Evolutionary conservation across 2,113 vertebrate species (phyloP).

Genomic region (Polypterus senegalus): DNA sequence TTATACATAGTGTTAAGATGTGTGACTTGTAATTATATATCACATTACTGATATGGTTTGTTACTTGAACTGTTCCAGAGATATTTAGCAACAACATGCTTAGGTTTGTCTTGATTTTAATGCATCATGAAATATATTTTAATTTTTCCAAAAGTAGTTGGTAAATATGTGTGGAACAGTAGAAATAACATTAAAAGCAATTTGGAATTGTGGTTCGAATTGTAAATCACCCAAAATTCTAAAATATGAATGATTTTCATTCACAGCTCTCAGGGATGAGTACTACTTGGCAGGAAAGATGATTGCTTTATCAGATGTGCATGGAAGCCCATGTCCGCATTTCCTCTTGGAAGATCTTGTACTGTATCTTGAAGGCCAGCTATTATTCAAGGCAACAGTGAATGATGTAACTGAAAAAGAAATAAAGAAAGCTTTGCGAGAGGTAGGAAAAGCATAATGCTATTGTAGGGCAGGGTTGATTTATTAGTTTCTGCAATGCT

Average conservation of each 20-base stretch:
- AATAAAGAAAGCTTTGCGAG: constrained; percentile 12
- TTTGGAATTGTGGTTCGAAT: not conserved
- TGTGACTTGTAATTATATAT: not conserved
- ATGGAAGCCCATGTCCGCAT: constrained; percentile 15
- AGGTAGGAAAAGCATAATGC: no score
- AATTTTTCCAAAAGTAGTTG: no score
- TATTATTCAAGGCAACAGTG: constrained; percentile 9
- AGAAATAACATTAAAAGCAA: not conserved
- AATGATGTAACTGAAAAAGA: constrained; percentile 14
- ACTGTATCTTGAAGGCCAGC: constrained; percentile 13
- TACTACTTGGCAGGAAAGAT: constrained; percentile 21
- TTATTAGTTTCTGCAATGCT: no score
- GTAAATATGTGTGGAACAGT: no score
- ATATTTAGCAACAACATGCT: no score
- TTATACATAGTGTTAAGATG: not conserved
- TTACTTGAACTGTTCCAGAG: not conserved
- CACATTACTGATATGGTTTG: not conserved
- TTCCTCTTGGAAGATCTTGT: constrained; percentile 12
- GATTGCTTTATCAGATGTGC: constrained; percentile 13
- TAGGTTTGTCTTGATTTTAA: no score
- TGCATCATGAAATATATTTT: no score
- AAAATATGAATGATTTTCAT: constrained; percentile 6
- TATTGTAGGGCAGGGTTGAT: no score
- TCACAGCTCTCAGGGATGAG: constrained; percentile 18
- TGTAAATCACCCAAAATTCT: constrained; percentile 8